A percentile compares a stretch with the other conserved stretches of the same genome.
These are phyloP conservation scores for Campylomormyrus tamandua DNA, from an alignment of 2,113 vertebrate species.

Conservation along the genomic window DNA sequence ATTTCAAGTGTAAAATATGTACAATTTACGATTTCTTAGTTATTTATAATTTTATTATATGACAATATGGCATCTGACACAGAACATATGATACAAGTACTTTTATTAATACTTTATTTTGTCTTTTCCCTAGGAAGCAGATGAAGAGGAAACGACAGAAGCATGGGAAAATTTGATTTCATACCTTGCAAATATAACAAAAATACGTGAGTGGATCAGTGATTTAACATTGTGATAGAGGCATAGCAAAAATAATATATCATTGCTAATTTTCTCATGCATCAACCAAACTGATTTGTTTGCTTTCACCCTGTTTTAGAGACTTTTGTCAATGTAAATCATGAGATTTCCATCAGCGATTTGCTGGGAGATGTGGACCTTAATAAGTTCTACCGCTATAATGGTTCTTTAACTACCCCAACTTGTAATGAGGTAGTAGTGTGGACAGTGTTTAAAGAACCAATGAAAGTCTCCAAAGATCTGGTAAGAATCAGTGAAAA, in stretches of 20 bases:
- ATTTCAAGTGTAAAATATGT: neutral
- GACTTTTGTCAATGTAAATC: neutral
- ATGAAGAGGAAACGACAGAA: slow-evolving; percentile 24
- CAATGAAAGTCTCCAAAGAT: slow-evolving; percentile 39
- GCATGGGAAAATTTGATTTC: slow-evolving; percentile 39
- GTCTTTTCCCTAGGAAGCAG: slow-evolving; percentile 34
- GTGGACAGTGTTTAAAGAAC: slow-evolving; percentile 65
- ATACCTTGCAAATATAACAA: slow-evolving; percentile 13
- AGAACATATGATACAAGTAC: neutral
- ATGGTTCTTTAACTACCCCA: slow-evolving; percentile 63
- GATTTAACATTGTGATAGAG: neutral
- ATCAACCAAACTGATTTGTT: neutral
- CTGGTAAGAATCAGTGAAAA: slow-evolving; percentile 31
- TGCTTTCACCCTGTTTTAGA: slow-evolving; percentile 17
- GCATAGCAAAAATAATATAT: neutral
- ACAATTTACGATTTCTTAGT: neutral
- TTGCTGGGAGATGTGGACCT: slow-evolving; percentile 50
- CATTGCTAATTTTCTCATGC: neutral
- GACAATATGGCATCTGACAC: neutral
- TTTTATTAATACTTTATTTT: neutral
- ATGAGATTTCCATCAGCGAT: slow-evolving; percentile 42
- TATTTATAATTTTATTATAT: neutral
- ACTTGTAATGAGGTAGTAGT: slow-evolving; percentile 50
- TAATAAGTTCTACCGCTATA: slow-evolving; percentile 55
- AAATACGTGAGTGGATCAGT: neutral